Base-by-base conservation (phyloP, 2,113 vertebrate species). In the Notiomystis cincta region DNA sequence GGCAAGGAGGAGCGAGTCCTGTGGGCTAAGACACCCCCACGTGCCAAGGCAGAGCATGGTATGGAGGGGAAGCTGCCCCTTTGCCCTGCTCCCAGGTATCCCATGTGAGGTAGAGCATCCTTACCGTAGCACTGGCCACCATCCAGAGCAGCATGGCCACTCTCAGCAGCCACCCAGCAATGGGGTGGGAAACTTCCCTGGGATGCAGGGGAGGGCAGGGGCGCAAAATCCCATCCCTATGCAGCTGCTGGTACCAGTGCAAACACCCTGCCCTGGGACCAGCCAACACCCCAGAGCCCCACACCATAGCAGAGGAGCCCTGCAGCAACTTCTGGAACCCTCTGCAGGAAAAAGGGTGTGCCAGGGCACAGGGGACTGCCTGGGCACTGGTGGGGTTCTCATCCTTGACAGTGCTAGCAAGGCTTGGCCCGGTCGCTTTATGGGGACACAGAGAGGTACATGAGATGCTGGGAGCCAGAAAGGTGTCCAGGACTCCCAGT, bases 51-150 rank as follows among this genome's bases (percentile, higher is more conserved):
- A 64, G 65, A 3, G 2, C 27, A 31, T 44, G 61, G 42, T 56
- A 54, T 3, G 10, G 35, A 75, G 27, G 9, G 13, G 27, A 61
- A 38, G 23, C 25, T 1, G 1, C 66, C 21, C 40, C 69, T 70
- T 75, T 4, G 2, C 24, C 58, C 57, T 1, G 7, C 65, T 93
- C 25, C 73, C 13, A 1, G 27, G 47, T 35, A 54, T 40, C 73
- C 54, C 4, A 1, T 40, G 72, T 93, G 95, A 97, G 93, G 92
- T 92, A 94, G 92, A 94, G 35, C 76, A 93, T 87, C 64, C 69
- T 81, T 73, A 61, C 57, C 0, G 0, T 33, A 31, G 69, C 5
- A 3, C 71, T 58, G 42, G 77, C 38, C 1, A 6, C 65, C 61
- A 75, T 62, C 45, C 67, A 44, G 3, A 66, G 82, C 66, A 93